Base-by-base conservation (phyloP, 2,797 vertebrate genomes). In the Peromyscus eremicus region DNA sequence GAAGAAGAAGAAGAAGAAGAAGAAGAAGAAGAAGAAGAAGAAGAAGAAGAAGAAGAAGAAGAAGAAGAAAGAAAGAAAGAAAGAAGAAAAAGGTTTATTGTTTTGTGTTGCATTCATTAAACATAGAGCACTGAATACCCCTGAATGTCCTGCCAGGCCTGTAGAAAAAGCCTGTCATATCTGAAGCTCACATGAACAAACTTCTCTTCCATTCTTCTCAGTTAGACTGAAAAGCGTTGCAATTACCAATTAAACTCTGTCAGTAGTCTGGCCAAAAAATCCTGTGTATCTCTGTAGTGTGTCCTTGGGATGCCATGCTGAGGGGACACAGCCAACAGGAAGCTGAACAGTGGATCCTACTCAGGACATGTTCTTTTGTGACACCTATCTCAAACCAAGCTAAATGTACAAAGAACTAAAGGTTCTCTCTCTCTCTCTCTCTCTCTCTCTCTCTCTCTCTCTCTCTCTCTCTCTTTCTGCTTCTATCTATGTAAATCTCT, bases 31-130 rank as follows among this genome's bases (percentile, higher is more conserved):
- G 21, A 9, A 37, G 2, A 57, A 1, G 9, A 68, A 87, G 76
- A 5, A 43, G 52, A 0, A 17, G 76, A 0, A 23, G 25, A 17
- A 32, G 7, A 1, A 27, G 21, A 9, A 37, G 2, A 57, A 1
- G 9, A 62, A 88, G 76, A 4, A 46, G 52, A 0, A 19, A 76
- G 0, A 25, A 14, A 6, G 46, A 43, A 7, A 29, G 5, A 9
- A 66, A 17, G 19, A 46, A 17, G 43, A 93, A 97, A 68, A 92
- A 93, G 82, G 40, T 92, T 80, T 87, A 70, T 87, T 93, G 40
- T 91, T 95, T 73, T 89, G 13, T 73, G 90, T 92, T 88, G 84
- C 43, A 62, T 95, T 96, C 40, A 88, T 27, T 93, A 77, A 95
- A 91, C 49, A 17, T 3, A 71, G 37, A 94, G 7, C n/a, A 40